phyloP scores from a whole-genome alignment of 2,888 invertebrate genomes.

The Spilosoma lubricipeda region DNA sequence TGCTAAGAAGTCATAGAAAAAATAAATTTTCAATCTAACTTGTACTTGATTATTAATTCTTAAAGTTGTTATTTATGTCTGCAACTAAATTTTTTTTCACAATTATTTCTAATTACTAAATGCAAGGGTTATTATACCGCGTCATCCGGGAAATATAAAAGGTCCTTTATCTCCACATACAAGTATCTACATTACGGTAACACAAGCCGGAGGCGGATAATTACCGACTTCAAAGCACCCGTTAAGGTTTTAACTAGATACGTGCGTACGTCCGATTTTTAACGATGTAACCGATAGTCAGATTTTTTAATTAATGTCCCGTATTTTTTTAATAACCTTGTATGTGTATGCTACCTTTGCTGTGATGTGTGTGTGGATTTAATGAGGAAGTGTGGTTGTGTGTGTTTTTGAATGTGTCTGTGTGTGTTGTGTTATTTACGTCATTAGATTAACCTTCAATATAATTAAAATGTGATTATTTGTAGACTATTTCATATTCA shows the following conservation, averaged over 20 bases:
- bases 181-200: constrained; percentile 34
- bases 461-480: not conserved
- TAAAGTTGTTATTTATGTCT: not conserved
- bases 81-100: not conserved
- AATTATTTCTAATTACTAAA: not conserved
- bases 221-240: constrained; percentile 51
- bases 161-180: constrained; percentile 22
- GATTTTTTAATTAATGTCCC: constrained; percentile 24
- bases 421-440: not conserved
- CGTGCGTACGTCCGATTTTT: constrained; percentile 36
- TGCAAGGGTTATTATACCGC: not conserved
- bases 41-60: not conserved
- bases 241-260: constrained; percentile 27
- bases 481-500: not conserved
- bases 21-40: not conserved
- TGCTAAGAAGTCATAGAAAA: too few relatives aligned
- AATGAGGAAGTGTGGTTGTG: constrained; percentile 1
- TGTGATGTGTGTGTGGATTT: constrained; percentile 2
- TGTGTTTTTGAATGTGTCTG: not conserved
- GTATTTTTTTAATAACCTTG: not conserved
- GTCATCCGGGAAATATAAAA: constrained; percentile 10
- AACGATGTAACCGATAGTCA: constrained; percentile 53
- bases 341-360: not conserved
- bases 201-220: constrained; percentile 43
- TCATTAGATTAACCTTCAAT: not conserved